Evolutionary conservation across 2,113 vertebrate species (phyloP).

Genomic region (Seriola aureovittata): DNA sequence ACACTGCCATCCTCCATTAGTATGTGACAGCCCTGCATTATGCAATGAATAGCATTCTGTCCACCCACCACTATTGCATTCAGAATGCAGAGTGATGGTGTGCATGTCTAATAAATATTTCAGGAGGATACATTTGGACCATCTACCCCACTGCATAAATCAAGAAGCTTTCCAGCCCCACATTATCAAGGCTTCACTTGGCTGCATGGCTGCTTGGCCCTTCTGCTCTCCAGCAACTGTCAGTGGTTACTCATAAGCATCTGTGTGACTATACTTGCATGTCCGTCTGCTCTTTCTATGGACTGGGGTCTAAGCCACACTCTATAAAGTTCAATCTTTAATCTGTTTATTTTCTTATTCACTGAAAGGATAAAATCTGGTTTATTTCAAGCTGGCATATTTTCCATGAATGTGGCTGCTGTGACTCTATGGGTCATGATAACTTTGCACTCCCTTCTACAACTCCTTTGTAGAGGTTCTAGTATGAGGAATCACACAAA

Average conservation of each 20-base stretch:
- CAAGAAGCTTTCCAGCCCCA: conserved; percentile 65
- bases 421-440: neutral
- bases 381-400: neutral
- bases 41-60: conserved; percentile 59
- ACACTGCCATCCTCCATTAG: conserved; percentile 68
- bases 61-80: conserved; percentile 62
- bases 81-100: conserved; percentile 69
- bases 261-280: neutral
- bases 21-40: conserved; percentile 61
- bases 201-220: conserved; percentile 50
- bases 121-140: conserved; percentile 77
- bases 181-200: conserved; percentile 66
- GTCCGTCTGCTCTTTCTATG: conserved; percentile 3
- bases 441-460: neutral
- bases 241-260: conserved; percentile 32
- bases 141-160: conserved; percentile 74
- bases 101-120: conserved; percentile 77
- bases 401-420: neutral
- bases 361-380: neutral
- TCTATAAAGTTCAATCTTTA: neutral
- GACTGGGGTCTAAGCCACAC: neutral
- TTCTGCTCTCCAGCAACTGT: conserved; percentile 49
- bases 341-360: neutral
- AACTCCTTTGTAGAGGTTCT: neutral
- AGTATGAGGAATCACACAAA: neutral